A percentile compares a stretch with the other conserved stretches of the same genome.
phyloP scores from a whole-genome alignment of 2,888 invertebrate genomes.

The Rapana venosa region DNA sequence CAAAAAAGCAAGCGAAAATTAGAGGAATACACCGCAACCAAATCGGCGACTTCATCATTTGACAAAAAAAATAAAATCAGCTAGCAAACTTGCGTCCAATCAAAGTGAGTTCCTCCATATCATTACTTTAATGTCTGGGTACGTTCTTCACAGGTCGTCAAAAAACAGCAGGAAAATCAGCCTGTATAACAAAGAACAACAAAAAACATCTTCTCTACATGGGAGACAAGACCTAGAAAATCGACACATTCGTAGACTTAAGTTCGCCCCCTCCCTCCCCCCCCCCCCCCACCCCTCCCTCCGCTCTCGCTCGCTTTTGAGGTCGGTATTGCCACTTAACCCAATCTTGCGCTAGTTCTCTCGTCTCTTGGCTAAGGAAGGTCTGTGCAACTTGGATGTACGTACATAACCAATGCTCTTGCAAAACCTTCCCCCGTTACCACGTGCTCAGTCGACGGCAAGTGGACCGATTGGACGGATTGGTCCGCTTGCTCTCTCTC shows the following conservation, averaged over 20 bases:
- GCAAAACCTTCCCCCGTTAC: background rate
- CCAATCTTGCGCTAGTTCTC: background rate
- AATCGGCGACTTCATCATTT: no score
- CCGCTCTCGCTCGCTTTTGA: no score
- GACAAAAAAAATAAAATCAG: background rate
- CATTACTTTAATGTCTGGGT: no score
- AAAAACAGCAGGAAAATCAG: no score
- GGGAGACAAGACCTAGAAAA: no score
- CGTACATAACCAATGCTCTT: background rate
- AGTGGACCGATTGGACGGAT: slow-evolving; percentile 47
- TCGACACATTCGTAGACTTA: no score
- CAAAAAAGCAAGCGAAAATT: slow-evolving; percentile 33
- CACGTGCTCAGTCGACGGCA: slow-evolving; percentile 47
- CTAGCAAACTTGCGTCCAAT: no score
- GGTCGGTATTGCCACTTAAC: background rate
- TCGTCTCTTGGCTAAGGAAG: background rate
- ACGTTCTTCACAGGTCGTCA: background rate
- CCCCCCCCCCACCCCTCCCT: no score
- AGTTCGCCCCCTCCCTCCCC: no score
- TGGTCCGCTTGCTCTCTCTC: slow-evolving; percentile 72
- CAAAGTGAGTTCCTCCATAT: no score
- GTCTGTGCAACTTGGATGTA: background rate
- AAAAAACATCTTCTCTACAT: no score
- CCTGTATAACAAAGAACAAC: no score
- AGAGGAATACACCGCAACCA: background rate